phyloP scores from a whole-genome alignment of 2,113 vertebrate species.

The Protobothrops flavoviridis region DNA sequence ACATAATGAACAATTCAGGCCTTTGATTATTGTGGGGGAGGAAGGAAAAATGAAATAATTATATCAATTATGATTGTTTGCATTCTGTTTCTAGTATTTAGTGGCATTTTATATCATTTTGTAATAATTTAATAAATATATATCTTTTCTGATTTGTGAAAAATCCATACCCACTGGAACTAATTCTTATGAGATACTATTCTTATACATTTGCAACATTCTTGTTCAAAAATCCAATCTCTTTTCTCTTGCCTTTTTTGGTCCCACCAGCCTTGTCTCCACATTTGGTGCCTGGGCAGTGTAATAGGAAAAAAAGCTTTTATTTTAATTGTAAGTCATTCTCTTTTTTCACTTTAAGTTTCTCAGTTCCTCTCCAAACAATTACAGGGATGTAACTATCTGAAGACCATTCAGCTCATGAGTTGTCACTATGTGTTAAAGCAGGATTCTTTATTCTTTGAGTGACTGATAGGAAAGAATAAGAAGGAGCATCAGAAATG shows the following conservation, averaged over 20 bases:
- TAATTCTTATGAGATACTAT: neutral
- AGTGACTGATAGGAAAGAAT: constrained; percentile 32
- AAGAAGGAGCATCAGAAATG: constrained; percentile 55
- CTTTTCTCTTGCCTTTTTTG: neutral
- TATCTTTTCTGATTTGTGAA: neutral
- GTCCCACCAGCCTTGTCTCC: neutral
- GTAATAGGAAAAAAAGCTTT: neutral
- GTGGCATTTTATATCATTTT: neutral
- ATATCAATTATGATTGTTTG: neutral
- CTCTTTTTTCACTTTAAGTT: constrained; percentile 47
- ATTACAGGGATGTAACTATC: constrained; percentile 62
- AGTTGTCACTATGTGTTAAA: constrained; percentile 61
- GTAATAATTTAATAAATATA: neutral
- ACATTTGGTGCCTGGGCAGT: neutral
- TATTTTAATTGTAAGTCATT: constrained; percentile 56
- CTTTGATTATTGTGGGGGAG: neutral
- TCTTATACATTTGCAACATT: neutral
- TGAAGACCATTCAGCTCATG: constrained; percentile 46
- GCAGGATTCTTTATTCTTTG: constrained; percentile 18
- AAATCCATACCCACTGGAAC: neutral
- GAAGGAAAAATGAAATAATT: neutral
- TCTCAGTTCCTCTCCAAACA: constrained; percentile 48
- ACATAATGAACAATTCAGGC: neutral
- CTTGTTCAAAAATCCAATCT: neutral
- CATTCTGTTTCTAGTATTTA: neutral